A percentile compares a stretch with the other conserved stretches of the same genome.
Conservation (phyloP, 2,113 vertebrate genomes). For the Probosciger aterrimus region DNA sequence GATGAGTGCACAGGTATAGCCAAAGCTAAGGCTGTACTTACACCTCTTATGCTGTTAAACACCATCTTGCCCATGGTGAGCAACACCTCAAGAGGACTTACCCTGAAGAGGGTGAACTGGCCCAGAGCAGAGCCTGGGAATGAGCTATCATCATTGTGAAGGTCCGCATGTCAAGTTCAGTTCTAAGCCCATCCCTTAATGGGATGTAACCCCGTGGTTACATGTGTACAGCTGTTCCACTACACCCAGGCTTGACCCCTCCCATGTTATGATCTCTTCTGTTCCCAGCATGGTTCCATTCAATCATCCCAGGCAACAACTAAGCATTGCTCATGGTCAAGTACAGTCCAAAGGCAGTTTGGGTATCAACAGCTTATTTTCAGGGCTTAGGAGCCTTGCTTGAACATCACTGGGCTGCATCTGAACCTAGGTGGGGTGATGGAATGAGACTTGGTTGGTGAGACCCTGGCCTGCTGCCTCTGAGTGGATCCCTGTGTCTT, state of each 20-base stretch:
- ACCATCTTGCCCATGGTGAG: rapidly evolving
- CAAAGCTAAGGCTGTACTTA: neutral
- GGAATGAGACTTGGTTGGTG: neutral
- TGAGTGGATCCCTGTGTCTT: neutral
- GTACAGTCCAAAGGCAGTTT: neutral
- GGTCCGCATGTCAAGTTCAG: neutral
- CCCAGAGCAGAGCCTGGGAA: neutral
- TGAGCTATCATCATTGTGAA: neutral
- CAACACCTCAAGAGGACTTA: neutral
- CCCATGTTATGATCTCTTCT: neutral
- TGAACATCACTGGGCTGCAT: neutral
- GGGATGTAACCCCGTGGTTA: rapidly evolving
- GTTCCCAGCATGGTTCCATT: neutral
- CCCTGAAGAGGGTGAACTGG: neutral
- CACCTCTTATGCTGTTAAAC: neutral
- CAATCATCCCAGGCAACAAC: neutral
- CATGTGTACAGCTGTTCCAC: neutral
- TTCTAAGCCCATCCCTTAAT: neutral
- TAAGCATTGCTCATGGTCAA: neutral
- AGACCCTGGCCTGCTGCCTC: neutral
- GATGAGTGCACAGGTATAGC: neutral
- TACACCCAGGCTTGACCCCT: neutral
- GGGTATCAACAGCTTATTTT: neutral
- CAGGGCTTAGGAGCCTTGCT: neutral
- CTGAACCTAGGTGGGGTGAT: neutral